Evolutionary conservation across 2,888 invertebrate species (phyloP).

Genomic region (Epinotia nisella): DNA sequence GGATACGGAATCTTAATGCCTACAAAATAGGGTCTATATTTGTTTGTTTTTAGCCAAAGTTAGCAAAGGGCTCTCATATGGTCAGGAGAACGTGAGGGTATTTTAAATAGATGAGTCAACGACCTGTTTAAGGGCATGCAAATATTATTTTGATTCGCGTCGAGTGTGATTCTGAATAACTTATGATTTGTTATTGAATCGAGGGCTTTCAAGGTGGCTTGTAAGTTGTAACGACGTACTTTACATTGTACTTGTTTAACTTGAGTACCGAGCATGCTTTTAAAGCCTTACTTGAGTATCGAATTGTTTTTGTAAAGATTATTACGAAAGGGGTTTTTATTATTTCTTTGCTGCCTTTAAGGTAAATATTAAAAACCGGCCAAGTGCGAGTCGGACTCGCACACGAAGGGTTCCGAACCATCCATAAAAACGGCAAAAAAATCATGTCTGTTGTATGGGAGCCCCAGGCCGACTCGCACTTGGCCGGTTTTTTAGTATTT

Average conservation of each 20-base stretch:
- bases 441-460: no score
- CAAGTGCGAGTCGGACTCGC: no score
- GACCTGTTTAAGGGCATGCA: constrained; percentile 37
- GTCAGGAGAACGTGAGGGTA: constrained; percentile 33
- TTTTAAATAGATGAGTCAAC: constrained; percentile 38
- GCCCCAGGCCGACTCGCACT: no score
- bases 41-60: background rate
- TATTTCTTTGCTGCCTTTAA: background rate
- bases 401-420: no score
- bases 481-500: no score
- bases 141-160: constrained; percentile 40
- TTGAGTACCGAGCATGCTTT: background rate
- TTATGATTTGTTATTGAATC: constrained; percentile 26
- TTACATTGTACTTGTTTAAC: constrained; percentile 8
- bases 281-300: background rate
- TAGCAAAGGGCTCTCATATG: constrained; percentile 21
- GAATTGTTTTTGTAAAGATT: background rate
- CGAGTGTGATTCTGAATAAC: constrained; percentile 18
- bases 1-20: background rate
- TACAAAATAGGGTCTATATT: constrained; percentile 2
- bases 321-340: background rate
- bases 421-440: no score
- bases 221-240: constrained; percentile 18
- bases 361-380: background rate
- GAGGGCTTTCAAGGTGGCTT: constrained; percentile 14